Base-by-base conservation (phyloP, 2,797 vertebrate genomes). In the Peromyscus attwateri region DNA sequence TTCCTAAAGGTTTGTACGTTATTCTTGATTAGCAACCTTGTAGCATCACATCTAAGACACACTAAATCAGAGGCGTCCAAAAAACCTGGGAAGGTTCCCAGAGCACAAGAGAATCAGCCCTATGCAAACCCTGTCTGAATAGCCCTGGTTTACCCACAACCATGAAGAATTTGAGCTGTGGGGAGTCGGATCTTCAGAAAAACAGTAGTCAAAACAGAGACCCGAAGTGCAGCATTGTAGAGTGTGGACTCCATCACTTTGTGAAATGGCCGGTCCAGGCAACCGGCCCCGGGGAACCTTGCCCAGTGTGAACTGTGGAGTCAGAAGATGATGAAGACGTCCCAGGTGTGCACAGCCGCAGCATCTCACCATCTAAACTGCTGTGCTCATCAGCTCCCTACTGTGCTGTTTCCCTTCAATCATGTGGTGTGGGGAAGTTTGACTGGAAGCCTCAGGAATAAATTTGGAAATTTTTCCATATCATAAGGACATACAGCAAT, bases 391-490 rank as follows among this genome's bases (percentile, higher is more conserved):
- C 60, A 55, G 4, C 11, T 5, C 31, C 10, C 60, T 3, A 19
- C 40, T 27, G 7, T 62, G n/a, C 7, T 3, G 1, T 46, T 80
- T 31, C 3, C 84, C 52, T 43, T 49, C 43, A 37, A n/a, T 55
- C 70, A 29, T 92, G 88, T 80, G 60, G 83, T 37, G 0, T 84
- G n/a, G 46, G 43, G 43, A 82, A 90, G 79, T 91, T 79, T 55
- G 64, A 75, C 79, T 79, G 62, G 40, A 31, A 87, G 89, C 70
- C 43, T 37, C 29, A 82, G 34, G 73, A 43, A 37, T 81, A 75
- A 95, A 87, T 76, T 73, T 95, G 49, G n/a, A 75, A 7, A 37
- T 66, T 96, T 91, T 91, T 89, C 27, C 79, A 76, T 19, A 87
- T 49, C 71, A 57, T 73, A 46, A 87, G 77, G 62, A 68, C 14